Base-by-base conservation (phyloP, 2,113 vertebrate species). In the Bothrops jararaca region DNA sequence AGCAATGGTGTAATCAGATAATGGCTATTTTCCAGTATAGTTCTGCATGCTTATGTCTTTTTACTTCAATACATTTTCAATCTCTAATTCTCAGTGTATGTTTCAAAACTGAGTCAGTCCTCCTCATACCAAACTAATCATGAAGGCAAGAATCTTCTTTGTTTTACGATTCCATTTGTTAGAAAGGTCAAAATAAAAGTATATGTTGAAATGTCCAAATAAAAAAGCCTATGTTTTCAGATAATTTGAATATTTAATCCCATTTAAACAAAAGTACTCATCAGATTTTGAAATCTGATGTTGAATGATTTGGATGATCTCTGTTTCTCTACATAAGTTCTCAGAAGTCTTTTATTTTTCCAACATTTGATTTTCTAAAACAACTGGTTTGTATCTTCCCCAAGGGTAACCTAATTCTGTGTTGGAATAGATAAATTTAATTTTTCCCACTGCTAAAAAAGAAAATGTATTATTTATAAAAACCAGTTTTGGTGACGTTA, bases 391-490 rank as follows among this genome's bases (percentile, higher is more conserved):
- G 24, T 50, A 69, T 74, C 52, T 91, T 34, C 6, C 29, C 58
- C 7, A 48, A 50, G 54, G 29, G 45, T 85, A 91, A 53, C 20
- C 42, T 42, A 9, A 60, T 39, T 80, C 18, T 39, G 69, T 80
- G 15, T 39, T 39, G 20, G 34, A 39, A 64, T 64, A 64, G 58
- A 29, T 29, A 24, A 80, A 80, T 15, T 80, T 80, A 80, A 24
- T 58, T 93, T 45, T 29, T 18, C 3, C 24, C 18, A 34, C 85
- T 94, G n/a, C 85, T 80, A 1, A 48, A 26, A 92, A n/a, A 74
- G 12, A 89, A 90, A 57, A 3, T 86, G 18, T 11, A 54, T 53
- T 88, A 39, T 91, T 94, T 91, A 34, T 48, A 92, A 93, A 93
- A 5, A 39, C 18, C 45, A 86, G 58, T 3, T 53, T 48, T 48